Conservation (phyloP, 2,113 vertebrate genomes). For the Vulpes vulpes region DNA sequence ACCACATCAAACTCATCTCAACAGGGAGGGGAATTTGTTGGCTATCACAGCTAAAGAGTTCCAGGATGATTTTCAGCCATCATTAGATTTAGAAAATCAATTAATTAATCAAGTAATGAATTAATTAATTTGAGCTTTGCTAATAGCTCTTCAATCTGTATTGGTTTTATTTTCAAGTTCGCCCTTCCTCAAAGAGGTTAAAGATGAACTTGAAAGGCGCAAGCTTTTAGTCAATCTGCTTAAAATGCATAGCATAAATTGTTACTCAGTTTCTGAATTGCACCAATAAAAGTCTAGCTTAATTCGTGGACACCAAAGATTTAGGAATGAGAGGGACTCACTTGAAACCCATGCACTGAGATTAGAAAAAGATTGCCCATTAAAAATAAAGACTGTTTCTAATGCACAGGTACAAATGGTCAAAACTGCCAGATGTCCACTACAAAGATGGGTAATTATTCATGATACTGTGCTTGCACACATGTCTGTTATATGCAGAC, state of each 20-base stretch:
- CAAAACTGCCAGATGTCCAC: neutral
- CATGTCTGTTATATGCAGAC: neutral
- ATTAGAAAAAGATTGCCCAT: neutral
- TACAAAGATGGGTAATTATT: neutral
- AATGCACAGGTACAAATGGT: neutral
- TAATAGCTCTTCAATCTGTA: neutral
- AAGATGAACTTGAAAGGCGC: neutral
- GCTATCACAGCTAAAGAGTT: neutral
- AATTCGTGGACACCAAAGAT: neutral
- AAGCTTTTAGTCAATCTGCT: neutral
- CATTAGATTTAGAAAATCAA: neutral
- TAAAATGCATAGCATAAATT: neutral
- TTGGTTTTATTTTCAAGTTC: neutral
- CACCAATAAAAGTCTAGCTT: neutral
- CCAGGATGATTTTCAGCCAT: neutral
- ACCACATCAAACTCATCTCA: neutral
- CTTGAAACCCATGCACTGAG: neutral
- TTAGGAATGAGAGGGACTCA: neutral
- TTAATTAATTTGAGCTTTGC: neutral
- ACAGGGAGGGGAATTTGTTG: neutral
- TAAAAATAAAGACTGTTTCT: neutral
- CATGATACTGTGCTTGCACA: neutral
- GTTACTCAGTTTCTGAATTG: neutral
- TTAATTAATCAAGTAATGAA: neutral
- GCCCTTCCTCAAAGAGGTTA: neutral